Evolutionary conservation across 1,140 invertebrate species (phyloP).

Genomic region (Carcinoscorpius rotundicauda): DNA sequence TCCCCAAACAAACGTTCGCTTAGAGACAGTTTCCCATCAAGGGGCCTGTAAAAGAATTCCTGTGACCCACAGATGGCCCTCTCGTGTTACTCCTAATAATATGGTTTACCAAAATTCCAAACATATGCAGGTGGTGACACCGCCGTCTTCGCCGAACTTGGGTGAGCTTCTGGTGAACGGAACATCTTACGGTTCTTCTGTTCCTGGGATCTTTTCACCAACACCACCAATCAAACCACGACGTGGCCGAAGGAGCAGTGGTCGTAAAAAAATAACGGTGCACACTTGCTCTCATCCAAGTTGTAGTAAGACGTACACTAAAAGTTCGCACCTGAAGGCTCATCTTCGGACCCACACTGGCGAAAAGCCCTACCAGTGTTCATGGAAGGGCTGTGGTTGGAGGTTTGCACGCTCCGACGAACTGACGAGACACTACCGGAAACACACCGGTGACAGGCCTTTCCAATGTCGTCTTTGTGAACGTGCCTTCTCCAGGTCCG

Average conservation of each 20-base stretch:
- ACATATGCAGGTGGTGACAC: too few relatives aligned
- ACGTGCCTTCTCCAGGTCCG: slow-evolving; percentile 36
- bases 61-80: too few relatives aligned
- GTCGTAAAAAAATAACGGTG: slow-evolving; percentile 35
- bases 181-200: too few relatives aligned
- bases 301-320: slow-evolving; percentile 55
- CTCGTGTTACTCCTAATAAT: too few relatives aligned
- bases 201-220: too few relatives aligned
- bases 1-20: too few relatives aligned
- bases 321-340: slow-evolving; percentile 55
- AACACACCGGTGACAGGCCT: slow-evolving; percentile 34
- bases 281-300: slow-evolving; percentile 50
- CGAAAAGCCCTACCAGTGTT: slow-evolving; percentile 45
- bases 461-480: slow-evolving; percentile 34
- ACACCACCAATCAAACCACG: neutral
- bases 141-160: too few relatives aligned
- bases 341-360: slow-evolving; percentile 50
- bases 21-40: too few relatives aligned
- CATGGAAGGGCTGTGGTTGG: slow-evolving; percentile 44
- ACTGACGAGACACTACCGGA: slow-evolving; percentile 37
- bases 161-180: too few relatives aligned
- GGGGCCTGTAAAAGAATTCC: too few relatives aligned
- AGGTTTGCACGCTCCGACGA: slow-evolving; percentile 45
- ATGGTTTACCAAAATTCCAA: too few relatives aligned
- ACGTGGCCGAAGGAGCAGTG: slow-evolving; percentile 33